Evolutionary conservation across 2,888 invertebrate species (phyloP), one percentile per base, ranked within the genome.

Genomic region (Taphrorychus bicolor): DNA sequence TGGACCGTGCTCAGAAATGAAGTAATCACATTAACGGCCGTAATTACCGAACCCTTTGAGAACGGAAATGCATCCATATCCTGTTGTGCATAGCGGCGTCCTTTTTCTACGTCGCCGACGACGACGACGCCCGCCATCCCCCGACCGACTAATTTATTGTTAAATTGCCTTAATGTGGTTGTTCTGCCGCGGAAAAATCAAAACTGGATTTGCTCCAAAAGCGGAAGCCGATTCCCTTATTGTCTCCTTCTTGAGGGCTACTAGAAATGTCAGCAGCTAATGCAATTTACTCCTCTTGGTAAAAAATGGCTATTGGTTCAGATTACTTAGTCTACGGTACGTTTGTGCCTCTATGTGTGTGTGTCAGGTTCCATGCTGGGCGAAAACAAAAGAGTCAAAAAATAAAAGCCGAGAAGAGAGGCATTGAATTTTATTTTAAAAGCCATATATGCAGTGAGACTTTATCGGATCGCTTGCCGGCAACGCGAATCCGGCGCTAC

Each of bases 21-120:
- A 83, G 83, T 87, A 87, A 88, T 87, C 85, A 84, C 84, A 87
- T 88, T 87, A 87, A 81, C 84, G 84, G 84, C 85, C 86, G 81
- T 87, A 87, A 88, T 88, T 86, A 85, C 85, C 83, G 82, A 83
- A 83, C 84, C 85, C 83, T 84, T 85, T 84, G 84, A 85, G 83
- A 83, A 85, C 87, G 88, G 88, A 88, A 88, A 88, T 88, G 86
- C 86, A 87, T 86, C 88, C 86, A 88, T 88, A 88, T 88, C 88
- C 88, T 87, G 87, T 81, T 82, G 81, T 80, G 79, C 79, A 79
- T 78, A 78, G 79, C 77, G 78, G 71, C 66, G 73, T 69, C 70
- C 68, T 70, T 73, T 72, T 71, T 73, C 64, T 61, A 66, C 58
- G 62, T 40, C 42, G 57, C 56, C 65, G 57, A 22, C 63, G 64